phyloP scores from a whole-genome alignment of 2,888 invertebrate genomes.

The Protophormia terraenovae region DNA sequence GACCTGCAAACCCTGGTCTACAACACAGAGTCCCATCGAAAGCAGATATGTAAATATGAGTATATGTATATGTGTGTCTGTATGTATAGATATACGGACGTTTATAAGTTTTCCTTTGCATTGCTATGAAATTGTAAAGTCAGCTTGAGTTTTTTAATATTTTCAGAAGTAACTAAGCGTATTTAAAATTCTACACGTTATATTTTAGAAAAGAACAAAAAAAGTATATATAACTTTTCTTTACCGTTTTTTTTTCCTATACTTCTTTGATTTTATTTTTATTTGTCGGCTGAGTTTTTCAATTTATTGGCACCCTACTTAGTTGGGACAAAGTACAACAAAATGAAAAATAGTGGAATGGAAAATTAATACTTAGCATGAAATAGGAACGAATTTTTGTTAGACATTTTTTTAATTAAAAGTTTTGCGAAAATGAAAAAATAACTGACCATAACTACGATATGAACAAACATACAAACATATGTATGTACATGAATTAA shows the following conservation, averaged over 20 bases:
- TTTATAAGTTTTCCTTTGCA: neutral
- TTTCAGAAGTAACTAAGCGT: constrained; percentile 7
- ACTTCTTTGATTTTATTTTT: neutral
- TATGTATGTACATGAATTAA: too few species aligned
- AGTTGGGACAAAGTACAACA: neutral
- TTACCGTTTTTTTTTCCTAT: neutral
- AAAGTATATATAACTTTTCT: neutral
- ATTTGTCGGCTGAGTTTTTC: neutral
- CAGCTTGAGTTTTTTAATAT: constrained; percentile 34
- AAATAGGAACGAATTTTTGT: neutral
- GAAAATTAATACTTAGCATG: neutral
- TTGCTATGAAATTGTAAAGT: neutral
- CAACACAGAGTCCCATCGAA: neutral
- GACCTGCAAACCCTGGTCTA: too few species aligned
- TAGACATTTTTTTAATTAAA: neutral
- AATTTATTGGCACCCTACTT: neutral
- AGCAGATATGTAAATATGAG: neutral
- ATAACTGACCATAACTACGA: neutral
- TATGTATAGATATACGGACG: too few species aligned
- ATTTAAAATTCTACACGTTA: constrained; percentile 38
- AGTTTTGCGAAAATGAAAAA: neutral
- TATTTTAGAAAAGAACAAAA: neutral
- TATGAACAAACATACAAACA: too few species aligned
- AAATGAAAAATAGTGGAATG: neutral
- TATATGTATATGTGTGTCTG: neutral